A percentile compares a stretch with the other conserved stretches of the same genome.
Conservation (phyloP, 2,797 vertebrate genomes). For the Platyrinchus mystaceus region DNA sequence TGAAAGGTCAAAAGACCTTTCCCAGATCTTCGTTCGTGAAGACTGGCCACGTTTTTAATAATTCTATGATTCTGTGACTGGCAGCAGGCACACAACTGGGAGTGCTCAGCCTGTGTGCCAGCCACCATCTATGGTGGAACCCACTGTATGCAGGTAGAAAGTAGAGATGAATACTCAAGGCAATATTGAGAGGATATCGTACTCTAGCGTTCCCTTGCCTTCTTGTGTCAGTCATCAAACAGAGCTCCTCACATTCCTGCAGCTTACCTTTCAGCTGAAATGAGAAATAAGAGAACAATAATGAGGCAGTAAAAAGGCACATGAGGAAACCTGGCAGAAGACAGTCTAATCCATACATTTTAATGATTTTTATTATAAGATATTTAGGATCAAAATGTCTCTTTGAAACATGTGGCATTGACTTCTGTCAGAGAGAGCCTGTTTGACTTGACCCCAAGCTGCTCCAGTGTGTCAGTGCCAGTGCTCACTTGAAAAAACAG, state of each 20-base stretch:
- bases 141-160: neutral
- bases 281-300: neutral
- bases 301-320: neutral
- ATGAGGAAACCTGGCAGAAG: neutral
- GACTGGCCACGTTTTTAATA: too few relatives aligned
- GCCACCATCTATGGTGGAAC: neutral
- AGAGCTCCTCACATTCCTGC: neutral
- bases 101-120: neutral
- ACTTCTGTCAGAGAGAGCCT: neutral
- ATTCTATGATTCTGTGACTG: neutral
- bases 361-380: neutral
- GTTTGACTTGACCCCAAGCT: neutral
- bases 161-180: neutral
- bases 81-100: neutral
- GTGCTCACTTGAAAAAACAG: neutral
- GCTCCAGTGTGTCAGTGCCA: neutral
- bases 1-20: too few relatives aligned
- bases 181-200: neutral
- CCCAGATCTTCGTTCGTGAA: too few relatives aligned
- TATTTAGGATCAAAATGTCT: neutral
- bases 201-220: neutral
- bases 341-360: neutral
- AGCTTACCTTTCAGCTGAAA: neutral
- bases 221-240: neutral
- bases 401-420: neutral